Evolutionary conservation across 2,113 vertebrate genomes (phyloP).

Genomic region (Hassar affinis): DNA sequence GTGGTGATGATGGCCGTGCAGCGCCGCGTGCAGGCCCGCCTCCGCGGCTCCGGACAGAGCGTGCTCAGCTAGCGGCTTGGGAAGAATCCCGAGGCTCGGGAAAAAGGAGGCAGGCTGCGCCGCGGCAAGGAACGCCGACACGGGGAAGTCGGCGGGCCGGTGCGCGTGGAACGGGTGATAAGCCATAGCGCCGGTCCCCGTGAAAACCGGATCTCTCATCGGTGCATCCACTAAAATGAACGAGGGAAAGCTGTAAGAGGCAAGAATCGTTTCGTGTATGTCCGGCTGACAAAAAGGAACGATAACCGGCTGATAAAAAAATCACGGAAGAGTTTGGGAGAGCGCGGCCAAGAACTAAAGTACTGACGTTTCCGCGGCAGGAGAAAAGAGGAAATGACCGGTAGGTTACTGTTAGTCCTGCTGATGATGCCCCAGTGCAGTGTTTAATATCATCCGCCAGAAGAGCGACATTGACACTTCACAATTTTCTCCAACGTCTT

Average conservation of each 20-base stretch:
- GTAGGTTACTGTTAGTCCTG: slow-evolving; percentile 24
- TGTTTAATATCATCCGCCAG: slow-evolving; percentile 48
- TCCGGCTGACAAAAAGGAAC: slow-evolving; percentile 12
- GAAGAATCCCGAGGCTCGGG: slow-evolving; percentile 78
- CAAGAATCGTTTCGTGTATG: neutral
- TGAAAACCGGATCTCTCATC: slow-evolving; percentile 89
- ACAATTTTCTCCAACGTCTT: neutral
- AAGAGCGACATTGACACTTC: slow-evolving; percentile 32
- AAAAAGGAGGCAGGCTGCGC: slow-evolving; percentile 82
- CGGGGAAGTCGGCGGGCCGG: slow-evolving; percentile 81
- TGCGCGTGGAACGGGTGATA: slow-evolving; percentile 89
- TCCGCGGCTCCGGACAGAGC: slow-evolving; percentile 78
- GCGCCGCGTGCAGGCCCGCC: slow-evolving; percentile 79
- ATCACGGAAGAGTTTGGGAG: neutral
- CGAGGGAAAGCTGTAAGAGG: neutral
- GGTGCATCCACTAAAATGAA: slow-evolving; percentile 73
- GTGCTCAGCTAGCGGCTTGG: slow-evolving; percentile 78
- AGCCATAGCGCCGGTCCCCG: slow-evolving; percentile 84
- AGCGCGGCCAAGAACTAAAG: slow-evolving; percentile 12
- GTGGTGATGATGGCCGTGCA: slow-evolving; percentile 73
- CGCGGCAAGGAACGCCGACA: slow-evolving; percentile 82
- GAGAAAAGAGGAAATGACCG: slow-evolving; percentile 4
- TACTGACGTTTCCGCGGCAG: slow-evolving; percentile 20
- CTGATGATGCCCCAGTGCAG: slow-evolving; percentile 41
- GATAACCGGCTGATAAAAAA: slow-evolving; percentile 6